phyloP scores from a whole-genome alignment of 92 coral and sea anemone genomes.

The Bergia puertoricense region DNA sequence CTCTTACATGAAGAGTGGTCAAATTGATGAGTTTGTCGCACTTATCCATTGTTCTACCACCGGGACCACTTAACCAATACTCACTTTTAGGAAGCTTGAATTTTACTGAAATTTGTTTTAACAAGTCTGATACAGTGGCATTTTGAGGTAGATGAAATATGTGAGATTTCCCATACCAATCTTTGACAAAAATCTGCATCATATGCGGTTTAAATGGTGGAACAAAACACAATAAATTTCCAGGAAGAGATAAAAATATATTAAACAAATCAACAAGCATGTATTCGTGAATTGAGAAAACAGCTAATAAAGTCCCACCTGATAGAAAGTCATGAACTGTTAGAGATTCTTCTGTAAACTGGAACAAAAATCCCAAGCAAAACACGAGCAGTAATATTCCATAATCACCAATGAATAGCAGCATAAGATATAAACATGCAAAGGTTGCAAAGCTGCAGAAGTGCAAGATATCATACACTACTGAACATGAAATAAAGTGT shows the following conservation, averaged over 20 bases:
- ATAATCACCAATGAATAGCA: neutral
- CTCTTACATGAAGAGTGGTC: neutral
- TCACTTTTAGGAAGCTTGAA: neutral
- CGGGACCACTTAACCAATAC: constrained; percentile 9
- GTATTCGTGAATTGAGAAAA: constrained; percentile 3
- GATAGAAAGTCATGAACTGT: neutral
- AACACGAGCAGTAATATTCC: neutral
- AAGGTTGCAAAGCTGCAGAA: neutral
- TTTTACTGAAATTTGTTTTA: constrained; percentile 16
- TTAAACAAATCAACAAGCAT: constrained; percentile 40
- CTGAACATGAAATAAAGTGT: neutral
- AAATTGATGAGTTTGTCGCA: neutral
- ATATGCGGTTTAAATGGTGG: constrained; percentile 28
- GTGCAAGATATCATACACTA: neutral
- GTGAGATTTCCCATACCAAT: constrained; percentile 38
- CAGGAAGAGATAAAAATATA: constrained; percentile 38
- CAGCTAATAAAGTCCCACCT: neutral
- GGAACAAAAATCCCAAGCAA: neutral
- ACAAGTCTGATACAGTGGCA: constrained; percentile 30
- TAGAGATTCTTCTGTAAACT: neutral
- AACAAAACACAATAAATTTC: constrained; percentile 37
- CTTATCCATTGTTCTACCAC: neutral
- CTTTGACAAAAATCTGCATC: constrained; percentile 27
- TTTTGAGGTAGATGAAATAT: constrained; percentile 7
- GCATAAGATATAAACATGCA: neutral